Conservation (phyloP, 1,140 invertebrate species). For the Leptinotarsa texana region DNA sequence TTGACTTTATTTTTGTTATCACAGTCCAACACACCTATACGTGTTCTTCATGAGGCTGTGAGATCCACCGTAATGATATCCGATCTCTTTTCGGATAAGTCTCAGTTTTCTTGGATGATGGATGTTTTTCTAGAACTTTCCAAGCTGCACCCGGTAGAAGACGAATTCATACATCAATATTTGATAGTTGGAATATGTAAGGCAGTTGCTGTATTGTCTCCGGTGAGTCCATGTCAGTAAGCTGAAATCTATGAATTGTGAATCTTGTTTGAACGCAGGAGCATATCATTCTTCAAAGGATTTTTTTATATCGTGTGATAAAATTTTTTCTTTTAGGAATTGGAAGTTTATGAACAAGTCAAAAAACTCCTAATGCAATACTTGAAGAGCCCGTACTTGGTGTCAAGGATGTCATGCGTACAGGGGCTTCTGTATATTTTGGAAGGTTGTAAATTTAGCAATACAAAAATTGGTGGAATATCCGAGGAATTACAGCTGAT, state of each 20-base stretch:
- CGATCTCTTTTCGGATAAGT: slow-evolving; percentile 72
- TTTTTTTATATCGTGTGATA: too few relatives aligned
- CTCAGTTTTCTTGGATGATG: slow-evolving; percentile 76
- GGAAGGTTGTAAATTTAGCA: slow-evolving; percentile 65
- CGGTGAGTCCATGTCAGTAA: slow-evolving; percentile 51
- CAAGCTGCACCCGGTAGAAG: slow-evolving; percentile 67
- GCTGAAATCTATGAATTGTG: too few relatives aligned
- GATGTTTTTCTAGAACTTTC: slow-evolving; percentile 67
- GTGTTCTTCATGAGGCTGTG: slow-evolving; percentile 68
- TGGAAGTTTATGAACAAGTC: slow-evolving; percentile 65
- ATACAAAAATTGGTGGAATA: slow-evolving; percentile 60
- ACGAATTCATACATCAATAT: slow-evolving; percentile 73
- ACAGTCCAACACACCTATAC: slow-evolving; percentile 33
- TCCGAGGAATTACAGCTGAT: slow-evolving; percentile 66
- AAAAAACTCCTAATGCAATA: slow-evolving; percentile 67
- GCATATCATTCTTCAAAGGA: not conserved
- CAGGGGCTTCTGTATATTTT: slow-evolving; percentile 79
- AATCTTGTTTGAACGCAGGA: not conserved
- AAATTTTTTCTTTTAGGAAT: slow-evolving; percentile 52
- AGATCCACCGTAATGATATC: slow-evolving; percentile 71
- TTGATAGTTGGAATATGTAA: slow-evolving; percentile 72
- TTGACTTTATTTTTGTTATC: slow-evolving; percentile 10
- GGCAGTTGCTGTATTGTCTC: slow-evolving; percentile 67
- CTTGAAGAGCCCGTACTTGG: slow-evolving; percentile 68
- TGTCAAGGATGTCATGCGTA: slow-evolving; percentile 69